These are phyloP conservation scores for Frankliniella fusca DNA, from an alignment of 2,888 invertebrate species.

Conservation along the genomic window DNA sequence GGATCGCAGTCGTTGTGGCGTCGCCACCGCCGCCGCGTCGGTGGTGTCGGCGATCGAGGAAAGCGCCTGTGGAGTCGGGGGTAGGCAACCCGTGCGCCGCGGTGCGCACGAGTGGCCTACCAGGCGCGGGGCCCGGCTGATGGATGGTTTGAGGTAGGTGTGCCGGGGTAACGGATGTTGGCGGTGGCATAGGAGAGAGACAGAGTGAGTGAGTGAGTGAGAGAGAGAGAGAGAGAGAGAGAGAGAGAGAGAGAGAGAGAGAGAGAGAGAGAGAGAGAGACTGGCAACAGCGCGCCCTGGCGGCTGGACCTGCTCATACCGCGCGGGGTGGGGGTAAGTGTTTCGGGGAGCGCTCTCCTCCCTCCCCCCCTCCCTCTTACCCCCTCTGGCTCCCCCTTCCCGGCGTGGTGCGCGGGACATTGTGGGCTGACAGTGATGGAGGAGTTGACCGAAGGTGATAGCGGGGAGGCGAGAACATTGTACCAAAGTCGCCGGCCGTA, in stretches of 20 bases:
- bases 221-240: neutral
- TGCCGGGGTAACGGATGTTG: neutral
- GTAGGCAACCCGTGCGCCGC: neutral
- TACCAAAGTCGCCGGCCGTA: conserved; percentile 4
- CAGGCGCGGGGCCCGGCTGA: neutral
- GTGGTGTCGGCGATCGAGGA: neutral
- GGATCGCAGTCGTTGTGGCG: no score
- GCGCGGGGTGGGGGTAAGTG: neutral
- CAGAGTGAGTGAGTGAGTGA: neutral
- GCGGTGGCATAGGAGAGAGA: neutral
- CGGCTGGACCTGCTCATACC: neutral
- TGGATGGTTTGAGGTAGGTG: neutral
- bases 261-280: neutral
- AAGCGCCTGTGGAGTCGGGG: neutral
- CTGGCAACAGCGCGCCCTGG: neutral
- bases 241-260: neutral
- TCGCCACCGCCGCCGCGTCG: neutral
- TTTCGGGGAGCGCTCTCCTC: neutral
- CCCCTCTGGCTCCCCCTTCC: neutral
- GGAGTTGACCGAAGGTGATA: conserved; percentile 17
- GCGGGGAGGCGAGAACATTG: conserved; percentile 7
- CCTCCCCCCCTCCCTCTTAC: neutral
- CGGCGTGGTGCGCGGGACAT: neutral
- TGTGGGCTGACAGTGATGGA: conserved; percentile 17
- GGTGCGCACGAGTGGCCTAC: neutral